Percentiles rank a stretch among this genome's conserved stretches.
These are phyloP conservation scores for Nephrotoma guestfalica DNA, from an alignment of 2,888 invertebrate genomes.

Conservation along the genomic window DNA sequence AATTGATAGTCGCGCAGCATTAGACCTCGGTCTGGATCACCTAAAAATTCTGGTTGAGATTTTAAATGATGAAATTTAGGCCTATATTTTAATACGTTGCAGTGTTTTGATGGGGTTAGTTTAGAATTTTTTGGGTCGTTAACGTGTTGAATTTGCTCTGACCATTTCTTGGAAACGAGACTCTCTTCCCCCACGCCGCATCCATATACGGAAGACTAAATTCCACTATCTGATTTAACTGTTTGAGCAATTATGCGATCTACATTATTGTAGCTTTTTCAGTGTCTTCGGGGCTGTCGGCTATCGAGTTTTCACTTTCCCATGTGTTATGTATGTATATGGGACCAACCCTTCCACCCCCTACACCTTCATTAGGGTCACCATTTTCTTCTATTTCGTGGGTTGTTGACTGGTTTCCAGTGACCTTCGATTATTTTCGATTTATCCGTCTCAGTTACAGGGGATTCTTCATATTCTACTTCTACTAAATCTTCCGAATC, in stretches of 20 bases:
- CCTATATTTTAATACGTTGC: conserved; percentile 67
- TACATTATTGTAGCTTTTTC: conserved; percentile 87
- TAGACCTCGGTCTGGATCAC: conserved; percentile 48
- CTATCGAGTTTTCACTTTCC: conserved; percentile 84
- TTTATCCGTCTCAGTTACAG: conserved; percentile 51
- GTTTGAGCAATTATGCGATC: conserved; percentile 70
- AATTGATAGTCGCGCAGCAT: conserved; percentile 92
- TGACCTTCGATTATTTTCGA: conserved; percentile 91
- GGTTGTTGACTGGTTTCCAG: conserved; percentile 86
- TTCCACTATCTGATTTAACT: conserved; percentile 45
- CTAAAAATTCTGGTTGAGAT: conserved; percentile 79
- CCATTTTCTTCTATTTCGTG: conserved; percentile 92
- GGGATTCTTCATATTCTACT: conserved; percentile 45
- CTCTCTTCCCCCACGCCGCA: conserved; percentile 91
- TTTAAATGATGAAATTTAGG: conserved; percentile 91
- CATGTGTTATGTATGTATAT: conserved; percentile 99
- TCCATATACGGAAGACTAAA: conserved; percentile 95
- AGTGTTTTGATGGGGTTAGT: conserved; percentile 78
- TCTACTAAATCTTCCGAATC: conserved; percentile 86
- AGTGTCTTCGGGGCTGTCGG: conserved; percentile 91
- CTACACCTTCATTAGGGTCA: conserved; percentile 70
- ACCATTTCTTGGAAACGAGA: conserved; percentile 74
- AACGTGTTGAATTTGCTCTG: conserved; percentile 69
- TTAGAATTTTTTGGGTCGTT: conserved; percentile 73
- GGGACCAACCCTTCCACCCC: conserved; percentile 96